Conservation (phyloP, 2,113 vertebrate species). For the Nannobrachium achirus region DNA sequence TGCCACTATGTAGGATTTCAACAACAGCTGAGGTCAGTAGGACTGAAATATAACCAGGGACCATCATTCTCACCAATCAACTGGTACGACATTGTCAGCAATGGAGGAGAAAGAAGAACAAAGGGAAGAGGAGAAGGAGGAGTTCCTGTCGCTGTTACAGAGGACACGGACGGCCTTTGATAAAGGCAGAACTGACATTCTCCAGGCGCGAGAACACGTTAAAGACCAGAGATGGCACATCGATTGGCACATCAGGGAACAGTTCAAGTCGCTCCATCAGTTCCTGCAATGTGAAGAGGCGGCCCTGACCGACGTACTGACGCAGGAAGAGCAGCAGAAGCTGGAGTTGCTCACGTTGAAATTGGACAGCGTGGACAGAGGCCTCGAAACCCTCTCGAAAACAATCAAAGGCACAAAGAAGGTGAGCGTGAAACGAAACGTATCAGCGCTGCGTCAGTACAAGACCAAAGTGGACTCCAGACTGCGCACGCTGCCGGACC, state of each 20-base stretch:
- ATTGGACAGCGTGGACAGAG: not conserved
- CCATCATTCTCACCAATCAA: no score
- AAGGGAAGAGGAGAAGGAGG: no score
- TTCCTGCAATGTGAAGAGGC: slow-evolving; percentile 16
- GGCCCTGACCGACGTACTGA: slow-evolving; percentile 8
- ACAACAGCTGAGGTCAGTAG: no score
- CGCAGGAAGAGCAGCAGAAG: not conserved
- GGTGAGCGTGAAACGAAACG: not conserved
- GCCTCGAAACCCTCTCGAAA: not conserved
- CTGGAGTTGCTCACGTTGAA: slow-evolving; percentile 1
- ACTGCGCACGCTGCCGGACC: not conserved
- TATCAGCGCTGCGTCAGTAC: not conserved
- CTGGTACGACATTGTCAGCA: no score
- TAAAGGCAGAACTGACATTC: no score
- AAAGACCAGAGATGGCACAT: not conserved
- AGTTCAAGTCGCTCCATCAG: slow-evolving; percentile 21
- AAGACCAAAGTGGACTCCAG: slow-evolving; percentile 14
- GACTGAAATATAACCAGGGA: no score
- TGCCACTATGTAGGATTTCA: no score
- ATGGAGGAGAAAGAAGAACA: no score
- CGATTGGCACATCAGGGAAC: not conserved
- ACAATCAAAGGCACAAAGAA: not conserved
- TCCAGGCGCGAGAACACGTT: no score
- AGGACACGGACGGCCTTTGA: no score
- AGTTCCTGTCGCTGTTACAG: no score